phyloP scores from a whole-genome alignment of 2,888 invertebrate species.

The Ormyrus rosae region DNA sequence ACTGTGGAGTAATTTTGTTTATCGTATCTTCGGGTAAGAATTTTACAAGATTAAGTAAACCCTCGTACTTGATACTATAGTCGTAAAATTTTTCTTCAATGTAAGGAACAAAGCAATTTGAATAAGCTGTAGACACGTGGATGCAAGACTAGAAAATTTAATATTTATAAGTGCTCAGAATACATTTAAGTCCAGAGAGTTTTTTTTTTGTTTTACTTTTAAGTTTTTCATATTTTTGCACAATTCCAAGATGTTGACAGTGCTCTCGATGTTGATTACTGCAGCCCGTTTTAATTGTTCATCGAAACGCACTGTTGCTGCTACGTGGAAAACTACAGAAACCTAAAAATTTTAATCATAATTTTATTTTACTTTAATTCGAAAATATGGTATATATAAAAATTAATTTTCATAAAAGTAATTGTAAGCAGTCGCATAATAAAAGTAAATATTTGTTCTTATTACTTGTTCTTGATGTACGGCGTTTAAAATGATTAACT shows the following conservation, averaged over 20 bases:
- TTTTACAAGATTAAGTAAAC: constrained; percentile 75
- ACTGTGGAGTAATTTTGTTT: constrained; percentile 78
- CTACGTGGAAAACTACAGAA: constrained; percentile 83
- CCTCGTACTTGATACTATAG: constrained; percentile 77
- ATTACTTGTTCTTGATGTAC: neutral
- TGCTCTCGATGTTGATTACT: constrained; percentile 83
- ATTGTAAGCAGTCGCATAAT: too few species aligned
- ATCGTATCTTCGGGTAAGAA: constrained; percentile 68
- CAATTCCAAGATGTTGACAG: constrained; percentile 80
- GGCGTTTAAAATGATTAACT: too few species aligned
- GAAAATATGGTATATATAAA: too few species aligned
- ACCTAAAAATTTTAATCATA: constrained; percentile 58
- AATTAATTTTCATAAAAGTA: too few species aligned
- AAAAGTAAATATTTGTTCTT: neutral
- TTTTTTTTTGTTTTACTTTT: constrained; percentile 75
- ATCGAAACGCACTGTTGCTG: constrained; percentile 86
- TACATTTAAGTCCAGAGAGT: neutral
- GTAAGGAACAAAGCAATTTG: constrained; percentile 76
- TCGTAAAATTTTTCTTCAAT: constrained; percentile 84
- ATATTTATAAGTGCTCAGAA: neutral
- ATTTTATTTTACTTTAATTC: too few species aligned
- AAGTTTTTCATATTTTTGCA: constrained; percentile 82
- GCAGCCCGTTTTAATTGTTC: constrained; percentile 82
- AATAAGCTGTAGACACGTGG: constrained; percentile 74
- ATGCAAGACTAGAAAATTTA: constrained; percentile 69